Conservation (phyloP, 2,797 vertebrate species). For the Oryzias dopingdopingensis region DNA sequence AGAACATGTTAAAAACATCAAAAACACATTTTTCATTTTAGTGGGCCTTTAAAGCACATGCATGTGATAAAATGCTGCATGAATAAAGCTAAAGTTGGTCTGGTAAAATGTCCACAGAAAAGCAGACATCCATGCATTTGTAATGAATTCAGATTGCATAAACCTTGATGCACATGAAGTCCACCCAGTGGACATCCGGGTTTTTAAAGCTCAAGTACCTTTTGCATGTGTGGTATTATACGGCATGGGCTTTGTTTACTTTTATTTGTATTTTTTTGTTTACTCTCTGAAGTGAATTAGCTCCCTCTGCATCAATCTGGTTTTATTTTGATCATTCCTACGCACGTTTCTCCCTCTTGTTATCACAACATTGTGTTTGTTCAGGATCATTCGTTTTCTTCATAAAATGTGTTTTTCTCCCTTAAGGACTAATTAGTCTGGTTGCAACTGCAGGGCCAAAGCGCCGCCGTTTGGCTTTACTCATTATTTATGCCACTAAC, state of each 20-base stretch:
- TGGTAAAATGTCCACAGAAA: too few relatives aligned
- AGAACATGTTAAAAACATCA: too few relatives aligned
- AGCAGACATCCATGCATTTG: too few relatives aligned
- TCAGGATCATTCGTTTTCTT: conserved; percentile 50
- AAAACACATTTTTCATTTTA: too few relatives aligned
- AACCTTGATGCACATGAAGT: too few relatives aligned
- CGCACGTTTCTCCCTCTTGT: conserved; percentile 8
- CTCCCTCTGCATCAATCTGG: conserved; percentile 39
- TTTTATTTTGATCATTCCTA: conserved; percentile 41
- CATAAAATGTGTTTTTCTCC: conserved; percentile 57
- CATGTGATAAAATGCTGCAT: too few relatives aligned
- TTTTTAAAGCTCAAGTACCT: too few relatives aligned
- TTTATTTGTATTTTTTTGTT: not conserved
- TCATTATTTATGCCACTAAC: conserved; percentile 59
- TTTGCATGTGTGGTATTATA: too few relatives aligned
- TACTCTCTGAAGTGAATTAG: conserved; percentile 28
- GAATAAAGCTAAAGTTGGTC: too few relatives aligned
- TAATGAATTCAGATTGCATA: too few relatives aligned
- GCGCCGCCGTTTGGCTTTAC: conserved; percentile 38
- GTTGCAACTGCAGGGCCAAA: conserved; percentile 54
- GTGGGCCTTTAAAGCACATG: too few relatives aligned
- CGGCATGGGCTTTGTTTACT: not conserved
- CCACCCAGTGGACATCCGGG: too few relatives aligned
- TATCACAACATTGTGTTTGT: conserved; percentile 46
- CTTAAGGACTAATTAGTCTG: conserved; percentile 68